These are phyloP conservation scores for Lapara coniferarum DNA, from an alignment of 2,888 invertebrate genomes.

Conservation along the genomic window DNA sequence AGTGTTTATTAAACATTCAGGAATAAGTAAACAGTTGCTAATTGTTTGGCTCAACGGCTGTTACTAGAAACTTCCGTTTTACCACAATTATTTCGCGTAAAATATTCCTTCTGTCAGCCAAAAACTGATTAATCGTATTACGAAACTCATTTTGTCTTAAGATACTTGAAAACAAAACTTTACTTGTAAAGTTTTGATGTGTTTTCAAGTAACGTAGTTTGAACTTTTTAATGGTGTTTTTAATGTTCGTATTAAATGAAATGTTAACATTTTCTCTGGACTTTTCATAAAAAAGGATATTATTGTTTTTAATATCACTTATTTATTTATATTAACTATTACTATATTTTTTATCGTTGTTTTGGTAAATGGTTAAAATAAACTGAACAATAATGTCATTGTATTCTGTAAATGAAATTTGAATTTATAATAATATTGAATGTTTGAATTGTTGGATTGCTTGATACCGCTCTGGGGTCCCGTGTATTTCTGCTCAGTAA, in stretches of 20 bases:
- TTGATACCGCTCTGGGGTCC: too few relatives aligned
- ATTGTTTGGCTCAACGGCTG: slow-evolving; percentile 56
- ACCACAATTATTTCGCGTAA: slow-evolving; percentile 67
- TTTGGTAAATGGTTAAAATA: background rate
- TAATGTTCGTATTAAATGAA: background rate
- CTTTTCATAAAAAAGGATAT: too few relatives aligned
- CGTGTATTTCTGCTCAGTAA: too few relatives aligned
- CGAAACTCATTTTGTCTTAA: slow-evolving; percentile 44
- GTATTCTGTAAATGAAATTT: too few relatives aligned
- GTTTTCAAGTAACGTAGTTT: background rate
- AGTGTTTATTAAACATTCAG: slow-evolving; percentile 42
- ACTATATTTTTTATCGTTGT: background rate
- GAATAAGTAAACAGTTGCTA: slow-evolving; percentile 49
- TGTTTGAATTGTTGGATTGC: too few relatives aligned
- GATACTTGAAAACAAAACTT: slow-evolving; percentile 11
- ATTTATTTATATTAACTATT: too few relatives aligned
- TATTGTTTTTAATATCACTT: too few relatives aligned
- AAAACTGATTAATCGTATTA: slow-evolving; percentile 36
- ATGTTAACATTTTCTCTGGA: too few relatives aligned
- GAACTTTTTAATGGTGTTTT: background rate
- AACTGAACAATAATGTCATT: background rate
- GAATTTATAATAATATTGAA: too few relatives aligned
- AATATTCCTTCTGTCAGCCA: slow-evolving; percentile 71
- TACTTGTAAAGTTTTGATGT: background rate
- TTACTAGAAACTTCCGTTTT: slow-evolving; percentile 67